phyloP scores from a whole-genome alignment of 2,113 vertebrate genomes.

The human (Homo sapiens) region DNA sequence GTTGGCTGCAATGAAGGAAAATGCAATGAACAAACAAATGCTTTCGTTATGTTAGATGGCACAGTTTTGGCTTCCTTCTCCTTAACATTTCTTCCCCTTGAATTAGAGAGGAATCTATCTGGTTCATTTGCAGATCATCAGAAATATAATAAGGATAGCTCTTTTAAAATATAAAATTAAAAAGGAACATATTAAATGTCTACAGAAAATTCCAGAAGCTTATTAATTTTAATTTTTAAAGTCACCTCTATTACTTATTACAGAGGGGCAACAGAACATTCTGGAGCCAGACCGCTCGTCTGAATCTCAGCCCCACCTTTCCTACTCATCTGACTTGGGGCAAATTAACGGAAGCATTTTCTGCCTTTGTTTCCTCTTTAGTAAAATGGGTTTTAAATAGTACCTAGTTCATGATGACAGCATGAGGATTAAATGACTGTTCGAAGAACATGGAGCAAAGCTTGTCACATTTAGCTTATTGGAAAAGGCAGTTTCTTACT shows the following conservation, averaged over 20 bases:
- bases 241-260: background rate
- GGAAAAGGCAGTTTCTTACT: background rate
- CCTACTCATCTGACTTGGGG: too few relatives aligned
- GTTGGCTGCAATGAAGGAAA: background rate
- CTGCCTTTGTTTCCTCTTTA: background rate
- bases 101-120: background rate
- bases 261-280: background rate
- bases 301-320: background rate
- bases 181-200: background rate
- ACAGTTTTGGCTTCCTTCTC: background rate
- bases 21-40: rapidly evolving
- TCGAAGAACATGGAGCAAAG: background rate
- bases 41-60: background rate
- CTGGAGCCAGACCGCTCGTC: background rate
- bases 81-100: background rate
- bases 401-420: background rate
- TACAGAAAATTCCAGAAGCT: background rate
- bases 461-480: background rate
- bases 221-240: constrained; percentile 13
- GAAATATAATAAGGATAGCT: background rate
- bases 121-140: background rate
- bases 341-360: background rate
- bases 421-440: background rate
- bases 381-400: background rate
- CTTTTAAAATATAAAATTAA: background rate